Conservation (phyloP, 2,888 invertebrate species). For the Aphidius colemani region DNA sequence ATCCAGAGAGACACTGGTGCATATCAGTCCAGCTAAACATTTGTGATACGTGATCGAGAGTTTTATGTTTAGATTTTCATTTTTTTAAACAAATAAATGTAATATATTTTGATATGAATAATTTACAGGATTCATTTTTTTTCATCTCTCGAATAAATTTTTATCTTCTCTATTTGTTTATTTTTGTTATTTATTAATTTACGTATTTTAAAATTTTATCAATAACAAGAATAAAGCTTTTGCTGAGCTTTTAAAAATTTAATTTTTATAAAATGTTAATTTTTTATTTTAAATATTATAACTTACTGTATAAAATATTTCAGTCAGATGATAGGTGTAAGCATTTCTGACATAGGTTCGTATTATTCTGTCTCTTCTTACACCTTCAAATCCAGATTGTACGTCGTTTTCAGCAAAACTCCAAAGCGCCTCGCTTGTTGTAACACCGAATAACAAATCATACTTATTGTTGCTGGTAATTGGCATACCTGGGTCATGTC, state of each 20-base stretch:
- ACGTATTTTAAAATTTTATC: neutral
- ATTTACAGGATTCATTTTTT: constrained; percentile 19
- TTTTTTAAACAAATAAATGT: neutral
- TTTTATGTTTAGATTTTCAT: constrained; percentile 25
- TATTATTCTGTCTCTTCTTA: constrained; percentile 83
- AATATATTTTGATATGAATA: constrained; percentile 1
- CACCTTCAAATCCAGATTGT: constrained; percentile 85
- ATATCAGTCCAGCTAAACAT: constrained; percentile 33
- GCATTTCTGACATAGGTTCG: constrained; percentile 93
- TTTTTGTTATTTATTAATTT: neutral
- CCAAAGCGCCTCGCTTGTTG: constrained; percentile 90
- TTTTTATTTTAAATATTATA: constrained; percentile 1
- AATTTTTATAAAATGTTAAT: no score
- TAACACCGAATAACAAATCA: constrained; percentile 89
- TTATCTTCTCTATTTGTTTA: constrained; percentile 1
- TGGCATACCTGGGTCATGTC: constrained; percentile 53
- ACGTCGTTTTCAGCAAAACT: constrained; percentile 84
- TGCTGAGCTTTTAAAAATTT: no score
- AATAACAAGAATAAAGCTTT: neutral
- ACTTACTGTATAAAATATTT: constrained; percentile 90
- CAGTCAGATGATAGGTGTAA: constrained; percentile 93
- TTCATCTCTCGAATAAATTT: neutral
- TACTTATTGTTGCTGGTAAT: constrained; percentile 66
- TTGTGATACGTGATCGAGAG: constrained; percentile 37
- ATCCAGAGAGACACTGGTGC: constrained; percentile 33